Base-by-base conservation (phyloP, 2,888 invertebrate species). In the Anoplius nigerrimus region DNA sequence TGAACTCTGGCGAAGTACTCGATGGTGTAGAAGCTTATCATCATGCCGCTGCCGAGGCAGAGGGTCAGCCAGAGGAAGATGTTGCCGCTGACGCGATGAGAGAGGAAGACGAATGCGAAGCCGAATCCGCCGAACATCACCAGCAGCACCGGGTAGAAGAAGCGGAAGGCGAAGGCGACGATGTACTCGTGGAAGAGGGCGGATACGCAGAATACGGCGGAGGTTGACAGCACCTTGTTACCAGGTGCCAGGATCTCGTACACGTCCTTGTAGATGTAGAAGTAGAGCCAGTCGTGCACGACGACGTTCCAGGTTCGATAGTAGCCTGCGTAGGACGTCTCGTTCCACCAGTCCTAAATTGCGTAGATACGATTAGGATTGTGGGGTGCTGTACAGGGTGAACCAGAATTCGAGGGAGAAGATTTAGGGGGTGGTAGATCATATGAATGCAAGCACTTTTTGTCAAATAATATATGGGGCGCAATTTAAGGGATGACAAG, bases 251-350 rank as follows among this genome's bases (percentile, higher is more conserved):
- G 66, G 20, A 89, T 78, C 58, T 89, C 90, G 72, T 90, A 89
- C 42, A 89, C 78, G 59, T 88, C 97, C 81, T 92, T 93, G 89
- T 97, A 97, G 67, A 99, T 91, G 88, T 98, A 97, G 3, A 93
- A 93, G 81, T 97, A 95, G 0, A 98, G 91, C 98, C 98, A 99
- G 78, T 97, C 96, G 87, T 98, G 95, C 0, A 98, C 97, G 0
- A 98, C 94, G 16, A 96, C 92, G 88, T 99, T 99, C 98, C 98
- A 98, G 3, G 95, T 95, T n/a, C 97, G 93, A 88, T 96, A 98
- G 89, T 94, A 98, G 15, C 90, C 91, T 0, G 93, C 92, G 88
- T 94, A 97, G n/a, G 93, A 93, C 0, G 93, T 93, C 1, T 94
- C 93, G 62, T 95, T 97, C 98, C 98, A 98, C 98, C 98, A 98